Evolutionary conservation across 2,113 vertebrate genomes (phyloP).

Genomic region (Ptyas mucosa): DNA sequence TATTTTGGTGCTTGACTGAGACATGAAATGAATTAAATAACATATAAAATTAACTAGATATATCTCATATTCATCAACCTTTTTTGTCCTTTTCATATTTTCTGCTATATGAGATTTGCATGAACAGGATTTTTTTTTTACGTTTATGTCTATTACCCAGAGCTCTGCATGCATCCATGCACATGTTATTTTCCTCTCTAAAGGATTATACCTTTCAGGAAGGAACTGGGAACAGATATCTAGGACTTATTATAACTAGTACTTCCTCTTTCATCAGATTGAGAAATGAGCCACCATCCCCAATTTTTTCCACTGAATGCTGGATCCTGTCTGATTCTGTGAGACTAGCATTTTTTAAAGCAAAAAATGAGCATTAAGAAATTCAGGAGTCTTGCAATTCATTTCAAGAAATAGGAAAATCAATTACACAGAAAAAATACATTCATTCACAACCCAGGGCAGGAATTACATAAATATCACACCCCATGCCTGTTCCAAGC

Average conservation of each 20-base stretch:
- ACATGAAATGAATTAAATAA: not conserved
- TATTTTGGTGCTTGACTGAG: rapidly evolving
- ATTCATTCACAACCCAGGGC: not conserved
- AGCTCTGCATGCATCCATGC: not conserved
- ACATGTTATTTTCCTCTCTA: not conserved
- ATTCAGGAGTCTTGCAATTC: not conserved
- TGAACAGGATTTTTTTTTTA: not conserved
- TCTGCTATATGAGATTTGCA: not conserved
- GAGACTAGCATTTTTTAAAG: not conserved
- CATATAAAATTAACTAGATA: not conserved
- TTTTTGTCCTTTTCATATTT: not conserved
- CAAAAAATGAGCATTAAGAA: not conserved
- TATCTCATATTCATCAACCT: not conserved
- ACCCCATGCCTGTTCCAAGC: not conserved
- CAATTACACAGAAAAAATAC: not conserved
- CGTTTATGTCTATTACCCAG: not conserved
- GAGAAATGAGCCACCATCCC: not conserved
- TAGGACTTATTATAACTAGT: too few species aligned
- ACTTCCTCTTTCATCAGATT: not conserved
- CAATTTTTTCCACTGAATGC: not conserved
- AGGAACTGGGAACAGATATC: not conserved
- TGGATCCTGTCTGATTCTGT: not conserved
- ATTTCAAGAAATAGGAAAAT: not conserved
- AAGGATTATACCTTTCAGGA: not conserved
- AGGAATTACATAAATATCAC: not conserved